Percentiles rank a stretch among this genome's conserved stretches.
Evolutionary conservation across 2,888 invertebrate species (phyloP).

Genomic region (Dicyrtoma fusca): DNA sequence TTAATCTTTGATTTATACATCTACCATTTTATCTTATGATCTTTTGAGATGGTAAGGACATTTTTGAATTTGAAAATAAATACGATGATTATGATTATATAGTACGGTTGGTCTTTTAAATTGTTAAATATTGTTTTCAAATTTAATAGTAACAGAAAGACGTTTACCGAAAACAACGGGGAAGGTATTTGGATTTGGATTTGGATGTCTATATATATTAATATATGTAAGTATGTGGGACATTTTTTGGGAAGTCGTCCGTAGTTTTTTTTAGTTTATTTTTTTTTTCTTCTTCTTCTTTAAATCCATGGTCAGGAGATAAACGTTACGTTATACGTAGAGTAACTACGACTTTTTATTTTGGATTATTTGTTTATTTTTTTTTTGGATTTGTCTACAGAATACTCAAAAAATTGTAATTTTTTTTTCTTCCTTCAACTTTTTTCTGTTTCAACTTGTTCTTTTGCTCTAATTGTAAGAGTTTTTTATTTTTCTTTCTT

Average conservation of each 20-base stretch:
- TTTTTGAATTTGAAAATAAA: conserved; percentile 1
- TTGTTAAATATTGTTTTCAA: not conserved
- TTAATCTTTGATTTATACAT: too few species aligned
- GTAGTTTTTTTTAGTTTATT: too few species aligned
- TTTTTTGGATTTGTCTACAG: not conserved
- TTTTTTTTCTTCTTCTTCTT: not conserved
- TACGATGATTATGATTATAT: not conserved
- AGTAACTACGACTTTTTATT: too few species aligned
- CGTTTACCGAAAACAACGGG: conserved; percentile 10
- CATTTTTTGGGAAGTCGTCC: not conserved
- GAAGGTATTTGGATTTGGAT: not conserved
- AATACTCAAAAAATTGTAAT: conserved; percentile 9
- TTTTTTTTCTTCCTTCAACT: not conserved
- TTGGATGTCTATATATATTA: too few species aligned
- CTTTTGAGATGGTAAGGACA: not conserved
- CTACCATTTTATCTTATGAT: not conserved
- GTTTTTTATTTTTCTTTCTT: too few species aligned
- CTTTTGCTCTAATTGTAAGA: not conserved
- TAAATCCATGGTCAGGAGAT: not conserved
- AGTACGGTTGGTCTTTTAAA: not conserved
- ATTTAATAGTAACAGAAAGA: not conserved
- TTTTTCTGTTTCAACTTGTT: conserved; percentile 11
- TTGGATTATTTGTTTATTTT: too few species aligned
- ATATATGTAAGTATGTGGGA: too few species aligned
- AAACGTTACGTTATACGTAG: too few species aligned